Evolutionary conservation across 2,113 vertebrate species (phyloP), one percentile per base, ranked within the genome.

Genomic region (Ochotona princeps): DNA sequence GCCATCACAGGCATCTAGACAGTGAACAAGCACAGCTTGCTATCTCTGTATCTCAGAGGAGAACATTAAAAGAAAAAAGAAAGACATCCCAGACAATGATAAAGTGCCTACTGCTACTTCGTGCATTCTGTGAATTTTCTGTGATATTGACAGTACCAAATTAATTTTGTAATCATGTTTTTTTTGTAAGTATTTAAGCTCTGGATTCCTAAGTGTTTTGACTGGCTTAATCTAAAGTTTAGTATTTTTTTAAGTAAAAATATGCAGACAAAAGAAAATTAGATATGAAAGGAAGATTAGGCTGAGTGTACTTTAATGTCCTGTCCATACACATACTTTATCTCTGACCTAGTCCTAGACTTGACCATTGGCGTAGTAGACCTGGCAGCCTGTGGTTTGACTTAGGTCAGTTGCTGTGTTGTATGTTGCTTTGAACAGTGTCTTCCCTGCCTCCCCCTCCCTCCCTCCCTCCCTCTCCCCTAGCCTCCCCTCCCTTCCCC

Each of bases 301-400:
- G 83, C 49, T 69, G 26, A 18, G 60, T 86, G 44, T 91, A 38
- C 32, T 78, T 90, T 78, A 51, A 63, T 87, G 69, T 92, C 61
- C 7, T 82, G 0, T 83, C 73, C 23, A 28, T 90, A 35, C 11
- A 20, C 30, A 79, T 38, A 67, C 17, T 12, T 72, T 76, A 7
- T 57, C 26, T 89, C 91, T 72, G 57, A 32, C 30, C 7, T 14
- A 57, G 54, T 61, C 3, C 15, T 38, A 57, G 67, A 30, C 28
- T 78, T 73, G 73, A 73, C 38, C 8, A 32, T 4, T 75, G 38
- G 49, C 63, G 10, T 73, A 44, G 49, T 61, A 20, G 66, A 8
- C 47, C 25, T 67, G 30, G 2, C 38, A n/a, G 38, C 47, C 12
- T 14, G 1, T 66, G 47, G 3, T 69, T 26, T 74, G 9, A 18